These are phyloP conservation scores for Drosophila yooni DNA, from an alignment of 2,888 invertebrate genomes.

Conservation along the genomic window DNA sequence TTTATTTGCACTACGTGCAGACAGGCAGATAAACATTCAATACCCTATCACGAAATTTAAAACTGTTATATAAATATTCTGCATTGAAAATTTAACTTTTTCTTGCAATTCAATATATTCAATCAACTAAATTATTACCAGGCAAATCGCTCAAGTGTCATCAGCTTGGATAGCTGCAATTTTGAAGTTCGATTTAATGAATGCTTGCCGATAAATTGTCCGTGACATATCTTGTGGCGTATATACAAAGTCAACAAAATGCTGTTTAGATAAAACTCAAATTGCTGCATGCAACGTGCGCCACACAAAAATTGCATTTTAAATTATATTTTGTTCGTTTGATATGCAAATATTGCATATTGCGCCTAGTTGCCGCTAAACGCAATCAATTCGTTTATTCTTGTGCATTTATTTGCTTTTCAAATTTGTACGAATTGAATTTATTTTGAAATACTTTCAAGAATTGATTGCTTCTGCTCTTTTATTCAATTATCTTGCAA, in stretches of 20 bases:
- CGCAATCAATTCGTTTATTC: conserved; percentile 10
- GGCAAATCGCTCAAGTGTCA: conserved; percentile 53
- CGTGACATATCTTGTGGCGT: conserved; percentile 12
- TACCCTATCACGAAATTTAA: conserved; percentile 32
- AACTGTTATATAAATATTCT: not conserved
- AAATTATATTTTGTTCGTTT: conserved; percentile 10
- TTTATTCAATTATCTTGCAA: conserved; percentile 17
- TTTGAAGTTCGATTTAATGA: conserved; percentile 29
- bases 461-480: not conserved
- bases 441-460: not conserved
- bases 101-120: conserved; percentile 3
- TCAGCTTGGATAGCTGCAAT: conserved; percentile 30
- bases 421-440: conserved; percentile 2
- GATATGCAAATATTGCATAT: conserved; percentile 42
- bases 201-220: conserved; percentile 28
- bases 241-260: conserved; percentile 33
- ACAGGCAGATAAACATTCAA: conserved; percentile 45
- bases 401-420: conserved; percentile 12
- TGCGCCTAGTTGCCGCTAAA: conserved; percentile 26
- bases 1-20: conserved; percentile 75
- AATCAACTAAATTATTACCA: conserved; percentile 17
- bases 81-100: conserved; percentile 22
- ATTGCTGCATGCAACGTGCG: conserved; percentile 13
- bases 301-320: conserved; percentile 10
- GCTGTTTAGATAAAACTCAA: conserved; percentile 40